A percentile compares a stretch with the other conserved stretches of the same genome.
These are phyloP conservation scores for Burhinus bistriatus DNA, from an alignment of 2,113 vertebrate species.

Conservation along the genomic window DNA sequence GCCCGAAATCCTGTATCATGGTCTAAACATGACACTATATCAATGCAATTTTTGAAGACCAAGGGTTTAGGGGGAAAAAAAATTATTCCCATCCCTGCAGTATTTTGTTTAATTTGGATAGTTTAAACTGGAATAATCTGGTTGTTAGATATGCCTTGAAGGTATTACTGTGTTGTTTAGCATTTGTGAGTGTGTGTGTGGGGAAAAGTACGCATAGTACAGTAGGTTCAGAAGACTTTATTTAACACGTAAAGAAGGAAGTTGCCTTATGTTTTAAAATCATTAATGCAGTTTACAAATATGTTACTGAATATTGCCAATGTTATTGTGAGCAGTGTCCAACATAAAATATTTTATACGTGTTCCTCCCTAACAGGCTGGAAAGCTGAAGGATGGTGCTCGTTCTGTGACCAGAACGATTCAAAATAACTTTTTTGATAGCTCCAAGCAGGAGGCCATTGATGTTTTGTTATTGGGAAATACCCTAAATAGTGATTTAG, in stretches of 20 bases:
- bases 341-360: constrained; percentile 62
- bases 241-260: neutral
- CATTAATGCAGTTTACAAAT: neutral
- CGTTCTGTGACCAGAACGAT: constrained; percentile 98
- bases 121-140: neutral
- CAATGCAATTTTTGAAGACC: neutral
- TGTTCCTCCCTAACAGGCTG: constrained; percentile 77
- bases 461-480: constrained; percentile 96
- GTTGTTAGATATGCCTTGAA: neutral
- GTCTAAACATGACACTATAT: neutral
- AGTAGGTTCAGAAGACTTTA: neutral
- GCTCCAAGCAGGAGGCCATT: constrained; percentile 98
- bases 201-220: neutral
- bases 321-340: constrained; percentile 51
- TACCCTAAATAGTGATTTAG: constrained; percentile 96
- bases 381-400: constrained; percentile 98
- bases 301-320: constrained; percentile 36
- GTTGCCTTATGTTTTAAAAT: neutral
- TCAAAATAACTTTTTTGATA: constrained; percentile 99
- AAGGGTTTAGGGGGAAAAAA: neutral
- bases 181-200: neutral
- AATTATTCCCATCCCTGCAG: neutral
- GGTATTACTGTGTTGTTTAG: neutral
- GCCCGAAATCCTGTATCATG: neutral
- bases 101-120: neutral